Evolutionary conservation across 2,888 invertebrate species (phyloP).

Genomic region (Phengaris arion): DNA sequence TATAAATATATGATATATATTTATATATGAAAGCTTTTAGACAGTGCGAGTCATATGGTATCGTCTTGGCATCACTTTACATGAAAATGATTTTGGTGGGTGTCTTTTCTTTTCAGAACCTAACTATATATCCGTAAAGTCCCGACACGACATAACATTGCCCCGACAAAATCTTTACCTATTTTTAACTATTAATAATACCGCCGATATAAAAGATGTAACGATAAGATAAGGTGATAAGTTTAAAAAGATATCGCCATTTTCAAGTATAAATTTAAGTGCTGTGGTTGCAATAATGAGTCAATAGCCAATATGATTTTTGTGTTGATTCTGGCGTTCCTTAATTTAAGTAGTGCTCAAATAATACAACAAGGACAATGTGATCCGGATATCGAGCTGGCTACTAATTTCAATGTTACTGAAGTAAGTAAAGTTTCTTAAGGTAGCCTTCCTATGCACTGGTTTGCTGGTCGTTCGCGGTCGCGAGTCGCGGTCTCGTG

Average conservation of each 20-base stretch:
- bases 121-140: neutral
- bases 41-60: too few species aligned
- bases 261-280: constrained; percentile 51
- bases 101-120: neutral
- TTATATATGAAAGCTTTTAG: too few species aligned
- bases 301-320: constrained; percentile 50
- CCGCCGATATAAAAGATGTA: constrained; percentile 31
- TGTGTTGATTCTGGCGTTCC: constrained; percentile 51
- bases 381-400: constrained; percentile 44
- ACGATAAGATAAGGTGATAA: constrained; percentile 46
- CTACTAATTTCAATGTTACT: constrained; percentile 45
- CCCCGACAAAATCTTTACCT: neutral
- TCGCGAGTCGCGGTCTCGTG: too few species aligned
- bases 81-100: too few species aligned
- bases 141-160: neutral
- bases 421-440: constrained; percentile 46
- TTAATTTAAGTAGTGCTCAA: constrained; percentile 54
- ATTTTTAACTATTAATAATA: neutral
- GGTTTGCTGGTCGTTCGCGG: too few species aligned
- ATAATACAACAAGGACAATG: constrained; percentile 59
- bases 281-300: constrained; percentile 54
- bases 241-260: constrained; percentile 45
- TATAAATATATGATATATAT: too few species aligned
- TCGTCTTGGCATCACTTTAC: too few species aligned
- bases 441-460: neutral